Percentiles rank a stretch among this genome's conserved stretches.
These are phyloP conservation scores for Rhagoletis zephyria DNA, from an alignment of 1,140 invertebrate species.

Conservation along the genomic window DNA sequence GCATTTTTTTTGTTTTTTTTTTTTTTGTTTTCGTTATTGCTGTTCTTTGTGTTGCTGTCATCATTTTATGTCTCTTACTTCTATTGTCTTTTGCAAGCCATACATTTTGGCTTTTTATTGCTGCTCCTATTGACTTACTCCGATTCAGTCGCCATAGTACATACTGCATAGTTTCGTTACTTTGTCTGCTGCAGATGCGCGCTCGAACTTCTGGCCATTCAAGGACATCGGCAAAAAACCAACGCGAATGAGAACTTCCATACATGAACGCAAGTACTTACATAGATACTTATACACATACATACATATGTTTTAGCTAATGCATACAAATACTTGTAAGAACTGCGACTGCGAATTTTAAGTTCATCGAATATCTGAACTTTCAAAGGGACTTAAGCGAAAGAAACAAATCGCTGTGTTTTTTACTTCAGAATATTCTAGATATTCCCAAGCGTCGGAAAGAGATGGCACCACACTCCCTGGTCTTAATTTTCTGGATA, in stretches of 20 bases:
- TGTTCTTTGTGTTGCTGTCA: background rate
- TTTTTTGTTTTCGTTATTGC: background rate
- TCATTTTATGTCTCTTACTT: slow-evolving; percentile 4
- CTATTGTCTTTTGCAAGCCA: background rate
- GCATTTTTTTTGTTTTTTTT: background rate
- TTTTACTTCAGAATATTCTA: too few species aligned
- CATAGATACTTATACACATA: background rate
- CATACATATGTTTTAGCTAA: background rate
- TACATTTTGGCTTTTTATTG: background rate
- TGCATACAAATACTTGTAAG: background rate
- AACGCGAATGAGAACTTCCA: background rate
- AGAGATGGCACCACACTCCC: too few species aligned
- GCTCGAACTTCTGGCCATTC: slow-evolving; percentile 12
- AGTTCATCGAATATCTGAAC: background rate
- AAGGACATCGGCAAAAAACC: background rate
- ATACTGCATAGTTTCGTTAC: slow-evolving; percentile 3
- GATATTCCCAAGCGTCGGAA: too few species aligned
- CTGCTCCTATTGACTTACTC: slow-evolving; percentile 19
- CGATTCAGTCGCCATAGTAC: background rate
- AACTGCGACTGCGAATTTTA: background rate
- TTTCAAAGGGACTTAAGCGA: background rate
- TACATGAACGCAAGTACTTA: background rate
- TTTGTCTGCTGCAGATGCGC: slow-evolving; percentile 13
- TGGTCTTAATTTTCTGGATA: too few species aligned
- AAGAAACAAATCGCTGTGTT: too few species aligned